Evolutionary conservation across 2,888 invertebrate genomes (phyloP).

Genomic region (Caenorhabditis sp.): DNA sequence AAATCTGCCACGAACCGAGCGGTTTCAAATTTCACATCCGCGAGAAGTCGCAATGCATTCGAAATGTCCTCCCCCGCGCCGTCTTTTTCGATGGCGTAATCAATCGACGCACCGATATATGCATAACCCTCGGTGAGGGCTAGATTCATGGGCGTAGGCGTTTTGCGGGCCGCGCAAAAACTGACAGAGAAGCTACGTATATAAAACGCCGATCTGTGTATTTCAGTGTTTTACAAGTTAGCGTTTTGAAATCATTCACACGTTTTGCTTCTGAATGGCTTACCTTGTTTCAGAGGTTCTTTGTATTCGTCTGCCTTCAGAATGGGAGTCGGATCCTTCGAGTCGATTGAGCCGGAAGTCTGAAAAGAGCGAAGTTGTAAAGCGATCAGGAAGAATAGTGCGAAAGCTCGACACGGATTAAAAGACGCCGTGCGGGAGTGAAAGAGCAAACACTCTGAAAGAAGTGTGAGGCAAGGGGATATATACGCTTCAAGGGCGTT

Average conservation of each 20-base stretch:
- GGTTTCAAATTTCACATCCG: slow-evolving; percentile 39
- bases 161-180: slow-evolving; percentile 4
- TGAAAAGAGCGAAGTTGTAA: slow-evolving; percentile 14
- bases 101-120: slow-evolving; percentile 37
- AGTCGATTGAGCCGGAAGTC: slow-evolving; percentile 29
- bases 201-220: too few species aligned
- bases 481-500: too few species aligned
- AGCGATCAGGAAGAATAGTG: background rate
- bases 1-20: slow-evolving; percentile 12
- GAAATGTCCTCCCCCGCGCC: slow-evolving; percentile 24
- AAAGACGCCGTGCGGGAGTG: background rate
- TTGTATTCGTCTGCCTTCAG: slow-evolving; percentile 48
- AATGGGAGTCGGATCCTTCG: slow-evolving; percentile 39
- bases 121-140: slow-evolving; percentile 17
- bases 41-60: slow-evolving; percentile 43
- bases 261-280: background rate
- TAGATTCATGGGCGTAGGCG: slow-evolving; percentile 30
- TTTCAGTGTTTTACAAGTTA: too few species aligned
- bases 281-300: slow-evolving; percentile 52
- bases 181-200: too few species aligned
- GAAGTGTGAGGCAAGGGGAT: too few species aligned
- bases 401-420: background rate
- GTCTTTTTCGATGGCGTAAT: slow-evolving; percentile 35
- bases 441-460: too few species aligned
- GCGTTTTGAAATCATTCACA: slow-evolving; percentile 4